Percentiles rank a stretch among this genome's conserved stretches.
Conservation (phyloP, 2,113 vertebrate genomes). For the Pardalotus punctatus region DNA sequence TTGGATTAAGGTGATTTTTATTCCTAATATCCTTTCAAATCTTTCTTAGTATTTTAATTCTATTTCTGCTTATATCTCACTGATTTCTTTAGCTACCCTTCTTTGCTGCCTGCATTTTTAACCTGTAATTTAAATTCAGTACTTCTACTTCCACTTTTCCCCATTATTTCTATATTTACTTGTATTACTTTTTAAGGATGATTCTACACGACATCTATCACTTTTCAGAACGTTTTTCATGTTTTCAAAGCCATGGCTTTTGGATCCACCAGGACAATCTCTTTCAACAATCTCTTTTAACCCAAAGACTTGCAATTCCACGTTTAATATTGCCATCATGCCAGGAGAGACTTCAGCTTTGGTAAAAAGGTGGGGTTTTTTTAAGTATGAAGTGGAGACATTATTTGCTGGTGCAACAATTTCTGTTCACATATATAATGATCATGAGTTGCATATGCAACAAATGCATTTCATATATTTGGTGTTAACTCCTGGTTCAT, state of each 20-base stretch:
- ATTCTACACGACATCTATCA: background rate
- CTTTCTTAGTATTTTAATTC: background rate
- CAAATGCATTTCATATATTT: background rate
- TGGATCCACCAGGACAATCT: background rate
- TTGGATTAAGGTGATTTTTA: background rate
- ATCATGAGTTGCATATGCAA: background rate
- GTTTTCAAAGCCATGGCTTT: background rate
- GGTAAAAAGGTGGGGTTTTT: background rate
- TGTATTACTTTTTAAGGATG: background rate
- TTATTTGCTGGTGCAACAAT: background rate
- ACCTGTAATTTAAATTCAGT: slow-evolving; percentile 16
- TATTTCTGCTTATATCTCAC: background rate
- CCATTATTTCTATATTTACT: slow-evolving; percentile 1
- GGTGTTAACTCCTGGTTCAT: background rate
- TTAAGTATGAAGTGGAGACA: background rate
- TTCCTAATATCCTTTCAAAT: slow-evolving; percentile 10
- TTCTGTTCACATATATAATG: background rate
- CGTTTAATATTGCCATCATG: background rate
- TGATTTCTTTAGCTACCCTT: background rate
- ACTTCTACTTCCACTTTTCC: background rate
- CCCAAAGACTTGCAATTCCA: background rate
- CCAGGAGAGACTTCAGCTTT: background rate
- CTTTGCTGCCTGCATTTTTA: background rate
- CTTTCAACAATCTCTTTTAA: background rate
- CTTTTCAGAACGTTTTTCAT: background rate